Conservation (phyloP, 1,140 invertebrate genomes). For the Ganaspis sp. region DNA sequence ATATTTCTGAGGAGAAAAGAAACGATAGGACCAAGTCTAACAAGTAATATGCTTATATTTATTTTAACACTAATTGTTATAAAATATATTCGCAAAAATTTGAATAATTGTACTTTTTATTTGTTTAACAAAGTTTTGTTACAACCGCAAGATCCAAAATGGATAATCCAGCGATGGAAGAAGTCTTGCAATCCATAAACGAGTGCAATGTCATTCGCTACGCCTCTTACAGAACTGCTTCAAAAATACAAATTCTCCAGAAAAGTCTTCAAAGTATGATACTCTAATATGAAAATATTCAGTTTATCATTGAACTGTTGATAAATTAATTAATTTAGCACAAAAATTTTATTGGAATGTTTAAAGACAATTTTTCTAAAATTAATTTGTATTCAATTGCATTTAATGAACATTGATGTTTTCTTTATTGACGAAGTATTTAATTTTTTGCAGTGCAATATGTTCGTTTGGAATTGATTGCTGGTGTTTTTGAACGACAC, state of each 20-base stretch:
- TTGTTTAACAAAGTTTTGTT: not conserved
- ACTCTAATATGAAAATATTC: constrained; percentile 37
- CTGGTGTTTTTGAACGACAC: constrained; percentile 78
- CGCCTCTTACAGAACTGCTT: constrained; percentile 86
- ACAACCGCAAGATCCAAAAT: not conserved
- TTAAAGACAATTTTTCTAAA: too few relatives aligned
- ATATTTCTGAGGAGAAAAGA: too few relatives aligned
- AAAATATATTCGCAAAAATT: not conserved
- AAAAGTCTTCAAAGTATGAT: constrained; percentile 76
- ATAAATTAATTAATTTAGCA: too few relatives aligned
- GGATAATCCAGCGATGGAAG: constrained; percentile 60
- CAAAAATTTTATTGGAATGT: too few relatives aligned
- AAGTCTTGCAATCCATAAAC: constrained; percentile 66
- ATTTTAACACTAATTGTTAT: too few relatives aligned
- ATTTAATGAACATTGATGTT: too few relatives aligned
- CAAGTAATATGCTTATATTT: too few relatives aligned
- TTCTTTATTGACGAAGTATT: not conserved
- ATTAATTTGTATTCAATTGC: constrained; percentile 36
- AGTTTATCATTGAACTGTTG: too few relatives aligned
- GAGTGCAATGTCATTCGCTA: constrained; percentile 85
- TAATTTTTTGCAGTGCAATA: constrained; percentile 75
- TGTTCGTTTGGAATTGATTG: constrained; percentile 75
- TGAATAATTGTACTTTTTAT: not conserved
- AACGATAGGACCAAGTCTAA: too few relatives aligned
- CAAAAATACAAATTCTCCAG: constrained; percentile 84